Evolutionary conservation across 2,113 vertebrate genomes (phyloP), one percentile per base, ranked within the genome.

Genomic region (Eptesicus fuscus): DNA sequence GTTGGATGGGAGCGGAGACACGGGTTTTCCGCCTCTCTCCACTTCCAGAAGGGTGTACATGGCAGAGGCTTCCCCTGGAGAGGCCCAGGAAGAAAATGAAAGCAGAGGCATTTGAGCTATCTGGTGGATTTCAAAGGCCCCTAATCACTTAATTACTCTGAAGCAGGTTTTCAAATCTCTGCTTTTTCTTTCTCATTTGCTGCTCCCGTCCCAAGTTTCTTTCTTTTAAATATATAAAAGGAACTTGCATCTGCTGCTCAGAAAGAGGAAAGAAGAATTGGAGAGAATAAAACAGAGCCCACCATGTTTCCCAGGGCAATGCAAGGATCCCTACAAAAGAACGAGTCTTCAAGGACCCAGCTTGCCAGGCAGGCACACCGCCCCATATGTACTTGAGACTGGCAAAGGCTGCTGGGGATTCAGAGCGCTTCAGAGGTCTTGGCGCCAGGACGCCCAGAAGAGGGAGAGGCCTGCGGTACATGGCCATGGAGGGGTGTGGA

Each of bases 131-230:
- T 97, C 97, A 97, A 97, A 97, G 96, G 84, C 93, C 95, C 82
- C 94, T 96, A 96, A 97, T 98, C 90, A 97, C 96, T 97, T 98
- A 98, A 98, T 98, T 97, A 97, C 96, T 96, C 97, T 95, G 97
- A 98, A 98, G 96, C 86, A 97, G 94, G 84, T 98, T 97, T 98
- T 97, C 97, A 97, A 97, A 96, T 98, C 79, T 77, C 93, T 93
- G 69, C 93, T 74, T 7, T 97, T 93, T 83, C 69, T 94, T 70
- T 53, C 65, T 88, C 77, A 8, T 87, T 83, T 76, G 56, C 59
- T 96, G 49, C 88, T 78, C 70, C 90, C 42, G 12, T 83, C 94
- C 94, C 92, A 97, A 74, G 25, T 90, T 91, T 92, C 74, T 93
- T 93, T 89, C 84, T 92, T 91, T 91, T 89, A 83, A 85, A 51